Evolutionary conservation across 37 sponge, comb jelly and placozoan species (phyloP), one percentile per base, ranked within the genome.

Genomic region (Halichondria panicea): DNA sequence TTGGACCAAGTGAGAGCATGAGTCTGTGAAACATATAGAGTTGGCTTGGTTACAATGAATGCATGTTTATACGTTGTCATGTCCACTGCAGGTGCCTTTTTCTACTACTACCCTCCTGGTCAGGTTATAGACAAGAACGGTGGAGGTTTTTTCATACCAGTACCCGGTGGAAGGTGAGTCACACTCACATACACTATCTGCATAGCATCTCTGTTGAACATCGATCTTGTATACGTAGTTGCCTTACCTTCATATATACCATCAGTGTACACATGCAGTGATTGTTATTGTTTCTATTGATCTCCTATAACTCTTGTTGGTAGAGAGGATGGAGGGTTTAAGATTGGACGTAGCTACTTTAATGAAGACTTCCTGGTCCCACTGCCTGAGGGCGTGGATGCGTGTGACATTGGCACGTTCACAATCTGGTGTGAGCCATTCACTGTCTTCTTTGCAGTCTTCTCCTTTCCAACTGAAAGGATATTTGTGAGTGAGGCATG

Each of bases 321-420:
- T n/a, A n/a, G n/a, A n/a, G n/a, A n/a, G n/a, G n/a, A n/a, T n/a
- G n/a, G n/a, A n/a, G n/a, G n/a, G n/a, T n/a, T n/a, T n/a, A n/a
- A n/a, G n/a, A n/a, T n/a, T n/a, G n/a, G n/a, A n/a, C 30, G 74
- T 5, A 15, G 27, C 27, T 63, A 33, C 36, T 21, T n/a, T 31
- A 63, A 63, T 30, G 64, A 63, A 31, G 36, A 62, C 34, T 43
- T 63, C 44, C n/a, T 32, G 9, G 56, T 76, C 18, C 25, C 61
- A 1, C 36, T 76, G 4, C 76, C 76, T 22, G 43, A 7, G 30
- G 76, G 76, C 38, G 34, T 25, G 22, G 65, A 76, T 52, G 66
- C 65, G 43, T 64, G 68, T 73, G 74, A 81, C 66, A 81, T 81
- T 34, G 82, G 73, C 21, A 73, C 74, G 27, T 53, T 81, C 54